Evolutionary conservation across 2,113 vertebrate species (phyloP).

Genomic region (Nyctibius bracteatus): DNA sequence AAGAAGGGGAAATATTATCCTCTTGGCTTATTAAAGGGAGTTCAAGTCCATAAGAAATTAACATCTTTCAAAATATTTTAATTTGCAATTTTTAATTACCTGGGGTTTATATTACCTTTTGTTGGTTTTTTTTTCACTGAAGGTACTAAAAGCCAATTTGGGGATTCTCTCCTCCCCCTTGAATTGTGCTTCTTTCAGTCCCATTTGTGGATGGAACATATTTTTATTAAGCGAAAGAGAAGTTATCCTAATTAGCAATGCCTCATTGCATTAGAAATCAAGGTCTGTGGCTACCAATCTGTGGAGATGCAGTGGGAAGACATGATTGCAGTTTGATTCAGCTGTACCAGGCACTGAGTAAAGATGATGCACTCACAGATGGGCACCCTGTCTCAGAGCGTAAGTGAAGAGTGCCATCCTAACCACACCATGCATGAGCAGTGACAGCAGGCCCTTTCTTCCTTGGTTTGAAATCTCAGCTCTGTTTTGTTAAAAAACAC

Average conservation of each 20-base stretch:
- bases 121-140: background rate
- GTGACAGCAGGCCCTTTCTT: background rate
- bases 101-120: background rate
- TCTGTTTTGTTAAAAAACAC: background rate
- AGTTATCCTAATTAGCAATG: slow-evolving; percentile 21
- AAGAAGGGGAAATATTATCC: background rate
- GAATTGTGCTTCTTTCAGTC: background rate
- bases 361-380: background rate
- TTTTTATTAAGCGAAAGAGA: background rate
- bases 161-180: background rate
- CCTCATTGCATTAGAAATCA: slow-evolving; percentile 12
- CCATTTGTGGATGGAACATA: background rate
- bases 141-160: background rate
- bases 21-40: background rate
- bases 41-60: background rate
- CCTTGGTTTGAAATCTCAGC: background rate
- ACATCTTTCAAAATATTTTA: background rate
- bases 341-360: background rate
- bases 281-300: slow-evolving; percentile 19
- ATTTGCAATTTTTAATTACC: background rate
- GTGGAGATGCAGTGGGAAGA: background rate
- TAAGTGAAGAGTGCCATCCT: accelerated
- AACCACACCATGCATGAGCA: background rate
- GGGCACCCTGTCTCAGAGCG: background rate
- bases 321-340: slow-evolving; percentile 39